These are phyloP conservation scores for Tetragonula clypearis DNA, from an alignment of 1,140 invertebrate species.

Conservation along the genomic window DNA sequence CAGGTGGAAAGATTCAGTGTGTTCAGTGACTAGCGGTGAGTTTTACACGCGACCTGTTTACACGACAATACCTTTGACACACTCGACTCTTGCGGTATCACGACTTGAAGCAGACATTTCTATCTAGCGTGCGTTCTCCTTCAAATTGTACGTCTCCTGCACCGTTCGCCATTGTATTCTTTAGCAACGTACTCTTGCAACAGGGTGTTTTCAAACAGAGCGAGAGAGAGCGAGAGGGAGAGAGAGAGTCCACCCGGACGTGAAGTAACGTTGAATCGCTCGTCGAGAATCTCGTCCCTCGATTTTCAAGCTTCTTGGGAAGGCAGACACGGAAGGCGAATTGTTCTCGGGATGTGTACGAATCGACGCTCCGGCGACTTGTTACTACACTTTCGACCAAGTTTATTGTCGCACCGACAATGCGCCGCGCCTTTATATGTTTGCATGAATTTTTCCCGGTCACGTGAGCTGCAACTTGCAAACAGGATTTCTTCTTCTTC, in stretches of 20 bases:
- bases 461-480: not conserved
- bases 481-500: not conserved
- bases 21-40: slow-evolving; percentile 61
- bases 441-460: not conserved
- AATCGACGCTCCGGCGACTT: not conserved
- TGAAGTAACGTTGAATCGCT: slow-evolving; percentile 16
- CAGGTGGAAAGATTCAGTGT: slow-evolving; percentile 33
- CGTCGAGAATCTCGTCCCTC: slow-evolving; percentile 17
- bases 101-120: slow-evolving; percentile 46
- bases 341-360: slow-evolving; percentile 31
- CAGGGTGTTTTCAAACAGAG: slow-evolving; percentile 36
- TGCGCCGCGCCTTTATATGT: no score
- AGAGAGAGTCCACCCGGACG: not conserved
- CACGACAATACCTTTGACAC: slow-evolving; percentile 64
- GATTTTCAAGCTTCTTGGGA: slow-evolving; percentile 13
- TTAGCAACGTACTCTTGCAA: slow-evolving; percentile 23
- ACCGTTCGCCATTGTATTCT: slow-evolving; percentile 40
- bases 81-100: slow-evolving; percentile 36
- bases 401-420: not conserved
- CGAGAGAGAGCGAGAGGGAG: no score
- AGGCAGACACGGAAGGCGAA: not conserved
- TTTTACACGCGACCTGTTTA: slow-evolving; percentile 67
- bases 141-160: slow-evolving; percentile 34
- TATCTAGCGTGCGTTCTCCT: slow-evolving; percentile 36
- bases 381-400: not conserved